Evolutionary conservation across 2,888 invertebrate genomes (phyloP).

Genomic region (Diaphora mendica): DNA sequence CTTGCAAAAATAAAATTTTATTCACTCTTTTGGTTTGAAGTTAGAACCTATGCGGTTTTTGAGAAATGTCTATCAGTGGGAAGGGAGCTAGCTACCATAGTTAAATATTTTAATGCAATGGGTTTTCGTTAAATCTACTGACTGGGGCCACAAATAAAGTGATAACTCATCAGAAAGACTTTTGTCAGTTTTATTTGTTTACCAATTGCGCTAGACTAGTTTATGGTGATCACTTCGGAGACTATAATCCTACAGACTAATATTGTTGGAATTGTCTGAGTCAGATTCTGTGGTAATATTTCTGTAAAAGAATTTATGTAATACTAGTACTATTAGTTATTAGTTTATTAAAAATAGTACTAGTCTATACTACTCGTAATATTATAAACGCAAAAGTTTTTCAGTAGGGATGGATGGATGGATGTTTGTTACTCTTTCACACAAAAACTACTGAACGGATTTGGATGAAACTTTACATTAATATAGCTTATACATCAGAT

Average conservation of each 20-base stretch:
- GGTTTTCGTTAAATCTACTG: slow-evolving; percentile 30
- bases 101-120: slow-evolving; percentile 45
- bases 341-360: too few species aligned
- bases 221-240: slow-evolving; percentile 51
- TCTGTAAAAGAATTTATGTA: too few species aligned
- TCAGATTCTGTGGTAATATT: slow-evolving; percentile 36
- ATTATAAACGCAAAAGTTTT: too few species aligned
- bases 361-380: too few species aligned
- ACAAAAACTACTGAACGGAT: too few species aligned
- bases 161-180: slow-evolving; percentile 40
- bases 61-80: too few species aligned
- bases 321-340: too few species aligned
- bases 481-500: too few species aligned
- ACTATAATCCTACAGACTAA: slow-evolving; percentile 24
- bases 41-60: slow-evolving; percentile 37
- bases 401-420: too few species aligned
- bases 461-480: too few species aligned
- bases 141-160: slow-evolving; percentile 42
- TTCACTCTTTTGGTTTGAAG: slow-evolving; percentile 28
- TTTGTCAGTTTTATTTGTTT: slow-evolving; percentile 43
- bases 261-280: slow-evolving; percentile 50
- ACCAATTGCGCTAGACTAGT: slow-evolving; percentile 50
- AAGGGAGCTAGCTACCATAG: slow-evolving; percentile 35
- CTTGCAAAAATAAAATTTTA: slow-evolving; percentile 45
- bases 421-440: too few species aligned